Evolutionary conservation across 2,113 vertebrate species (phyloP).

Genomic region (Grammomys dolichurus): DNA sequence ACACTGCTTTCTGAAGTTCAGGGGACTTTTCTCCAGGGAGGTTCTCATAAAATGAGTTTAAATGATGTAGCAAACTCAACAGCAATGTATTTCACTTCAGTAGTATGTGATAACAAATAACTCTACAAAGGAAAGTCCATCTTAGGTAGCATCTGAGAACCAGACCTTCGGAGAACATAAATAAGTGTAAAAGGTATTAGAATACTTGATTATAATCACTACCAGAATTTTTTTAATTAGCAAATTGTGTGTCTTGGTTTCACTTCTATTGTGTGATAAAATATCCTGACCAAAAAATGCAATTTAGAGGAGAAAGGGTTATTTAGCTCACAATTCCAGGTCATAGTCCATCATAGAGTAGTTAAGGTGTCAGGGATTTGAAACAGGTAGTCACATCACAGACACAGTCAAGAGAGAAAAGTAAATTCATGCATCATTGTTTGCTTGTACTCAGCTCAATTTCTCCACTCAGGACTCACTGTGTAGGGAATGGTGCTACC

Average conservation of each 20-base stretch:
- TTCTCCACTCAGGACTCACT: neutral
- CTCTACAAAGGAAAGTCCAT: neutral
- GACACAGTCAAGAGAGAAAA: neutral
- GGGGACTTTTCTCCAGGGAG: neutral
- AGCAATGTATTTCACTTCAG: neutral
- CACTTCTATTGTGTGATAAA: neutral
- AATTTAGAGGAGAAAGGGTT: neutral
- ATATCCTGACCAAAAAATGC: neutral
- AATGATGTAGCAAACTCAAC: neutral
- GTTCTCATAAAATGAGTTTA: neutral
- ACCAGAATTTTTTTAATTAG: neutral
- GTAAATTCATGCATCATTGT: neutral
- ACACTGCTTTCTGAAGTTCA: neutral
- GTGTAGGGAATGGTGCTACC: neutral
- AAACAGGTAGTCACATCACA: neutral
- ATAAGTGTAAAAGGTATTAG: neutral
- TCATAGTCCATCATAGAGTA: neutral
- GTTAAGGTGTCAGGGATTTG: neutral
- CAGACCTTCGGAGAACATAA: neutral
- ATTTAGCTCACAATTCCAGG: neutral
- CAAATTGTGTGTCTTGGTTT: neutral
- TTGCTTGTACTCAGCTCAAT: neutral
- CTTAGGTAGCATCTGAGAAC: neutral
- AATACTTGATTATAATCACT: conserved; percentile 6
- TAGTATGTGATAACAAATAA: neutral